Evolutionary conservation across 2,113 vertebrate genomes (phyloP).

Genomic region (human): DNA sequence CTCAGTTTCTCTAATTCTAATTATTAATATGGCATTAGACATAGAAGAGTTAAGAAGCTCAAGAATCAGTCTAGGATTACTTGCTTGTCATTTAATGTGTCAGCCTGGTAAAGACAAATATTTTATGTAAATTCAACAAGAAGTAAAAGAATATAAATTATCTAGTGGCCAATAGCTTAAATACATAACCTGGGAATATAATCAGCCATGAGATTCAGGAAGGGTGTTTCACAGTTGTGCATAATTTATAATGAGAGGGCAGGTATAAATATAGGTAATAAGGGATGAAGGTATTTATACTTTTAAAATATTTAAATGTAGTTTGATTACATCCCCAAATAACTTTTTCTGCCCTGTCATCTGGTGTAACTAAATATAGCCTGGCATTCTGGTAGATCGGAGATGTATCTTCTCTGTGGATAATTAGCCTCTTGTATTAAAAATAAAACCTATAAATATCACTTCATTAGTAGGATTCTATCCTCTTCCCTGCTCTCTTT

Average conservation of each 20-base stretch:
- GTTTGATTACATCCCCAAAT: conserved; percentile 71
- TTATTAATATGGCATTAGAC: not conserved
- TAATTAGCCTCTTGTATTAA: conserved; percentile 77
- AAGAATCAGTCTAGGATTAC: not conserved
- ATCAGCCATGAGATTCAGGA: conserved; percentile 36
- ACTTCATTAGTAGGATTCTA: conserved; percentile 51
- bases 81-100: conserved; percentile 31
- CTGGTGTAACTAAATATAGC: conserved; percentile 69
- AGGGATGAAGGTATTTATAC: conserved; percentile 55
- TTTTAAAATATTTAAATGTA: conserved; percentile 77
- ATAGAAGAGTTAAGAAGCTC: not conserved
- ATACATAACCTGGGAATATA: conserved; percentile 49
- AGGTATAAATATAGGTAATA: conserved; percentile 72
- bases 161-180: conserved; percentile 52
- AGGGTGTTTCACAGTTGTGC: conserved; percentile 56
- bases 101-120: conserved; percentile 54
- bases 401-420: not conserved
- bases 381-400: conserved; percentile 42
- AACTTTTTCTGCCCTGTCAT: conserved; percentile 57
- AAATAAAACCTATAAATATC: conserved; percentile 73
- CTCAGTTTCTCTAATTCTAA: not conserved
- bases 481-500: not conserved
- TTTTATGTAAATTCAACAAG: conserved; percentile 60
- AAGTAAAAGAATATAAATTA: conserved; percentile 62
- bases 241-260: conserved; percentile 64